phyloP scores from a whole-genome alignment of 1,140 invertebrate species.

The Orussus abietinus region DNA sequence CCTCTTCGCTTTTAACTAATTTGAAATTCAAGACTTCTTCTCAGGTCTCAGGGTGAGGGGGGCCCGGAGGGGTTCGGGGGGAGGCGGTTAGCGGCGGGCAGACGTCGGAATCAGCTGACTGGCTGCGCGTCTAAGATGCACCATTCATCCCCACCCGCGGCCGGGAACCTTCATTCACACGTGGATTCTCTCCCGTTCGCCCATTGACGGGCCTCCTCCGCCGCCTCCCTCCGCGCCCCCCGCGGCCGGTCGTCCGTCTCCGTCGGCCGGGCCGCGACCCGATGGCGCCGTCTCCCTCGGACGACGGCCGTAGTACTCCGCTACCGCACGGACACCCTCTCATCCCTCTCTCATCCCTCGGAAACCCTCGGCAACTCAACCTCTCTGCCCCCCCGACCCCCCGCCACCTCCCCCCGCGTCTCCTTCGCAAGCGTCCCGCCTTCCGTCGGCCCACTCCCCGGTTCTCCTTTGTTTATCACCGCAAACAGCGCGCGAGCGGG shows the following conservation, averaged over 20 bases:
- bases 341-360: conserved; percentile 4
- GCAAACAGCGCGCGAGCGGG: conserved; percentile 10
- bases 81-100: conserved; percentile 5
- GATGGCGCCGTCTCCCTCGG: background rate
- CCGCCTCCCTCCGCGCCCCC: background rate
- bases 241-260: no score
- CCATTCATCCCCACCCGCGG: conserved; percentile 28
- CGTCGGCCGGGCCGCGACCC: no score
- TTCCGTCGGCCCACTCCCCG: background rate
- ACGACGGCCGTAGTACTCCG: background rate
- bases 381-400: conserved; percentile 8
- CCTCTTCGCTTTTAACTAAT: conserved; percentile 24
- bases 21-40: conserved; percentile 32
- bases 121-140: conserved; percentile 27
- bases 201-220: conserved; percentile 33
- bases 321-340: background rate
- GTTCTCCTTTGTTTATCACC: conserved; percentile 26
- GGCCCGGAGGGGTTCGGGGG: conserved; percentile 11
- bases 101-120: conserved; percentile 32
- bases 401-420: conserved; percentile 2
- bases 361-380: background rate
- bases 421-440: background rate
- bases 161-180: conserved; percentile 34
- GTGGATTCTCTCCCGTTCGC: conserved; percentile 25
- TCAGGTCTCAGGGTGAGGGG: conserved; percentile 3